Evolutionary conservation across 1,140 invertebrate genomes (phyloP), one percentile per base, ranked within the genome.

Genomic region (Ooceraea biroi): DNA sequence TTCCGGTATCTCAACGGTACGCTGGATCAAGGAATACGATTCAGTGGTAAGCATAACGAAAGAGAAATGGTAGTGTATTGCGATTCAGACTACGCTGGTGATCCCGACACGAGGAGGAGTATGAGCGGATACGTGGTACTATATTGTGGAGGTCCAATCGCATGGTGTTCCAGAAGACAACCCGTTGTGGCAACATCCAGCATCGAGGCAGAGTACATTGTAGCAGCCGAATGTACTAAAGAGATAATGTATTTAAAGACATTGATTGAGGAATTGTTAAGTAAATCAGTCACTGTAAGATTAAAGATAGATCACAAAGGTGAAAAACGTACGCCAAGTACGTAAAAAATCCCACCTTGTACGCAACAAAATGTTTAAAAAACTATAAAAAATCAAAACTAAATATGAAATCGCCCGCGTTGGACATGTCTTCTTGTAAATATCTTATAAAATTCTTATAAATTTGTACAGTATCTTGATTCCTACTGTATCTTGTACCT

Each of bases 281-380:
- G 14, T 1, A 10, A 50, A 25, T 7, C 36, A n/a, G 1, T 77
- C 0, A 30, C 7, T 3, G 12, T 36, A 14, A 22, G 36, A 0
- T 41, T 78, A 17, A 65, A 78, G 10, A 10, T 78, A 27, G 61
- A 78, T 22, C 55, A 78, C 44, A 25, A 78, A 30, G 66, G 30
- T 19, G 74, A n/a, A n/a, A n/a, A n/a, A n/a, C n/a, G n/a, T n/a
- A n/a, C n/a, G n/a, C n/a, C n/a, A n/a, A n/a, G n/a, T n/a, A n/a
- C n/a, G n/a, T n/a, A n/a, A n/a, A n/a, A n/a, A n/a, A n/a, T n/a
- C n/a, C n/a, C n/a, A n/a, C n/a, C n/a, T n/a, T n/a, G n/a, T n/a
- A n/a, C n/a, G n/a, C n/a, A n/a, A n/a, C n/a, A n/a, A n/a, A n/a
- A n/a, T n/a, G n/a, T n/a, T n/a, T n/a, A n/a, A n/a, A n/a, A n/a